Conservation (phyloP, 2,113 vertebrate species). For the Nothoprocta pentlandii region DNA sequence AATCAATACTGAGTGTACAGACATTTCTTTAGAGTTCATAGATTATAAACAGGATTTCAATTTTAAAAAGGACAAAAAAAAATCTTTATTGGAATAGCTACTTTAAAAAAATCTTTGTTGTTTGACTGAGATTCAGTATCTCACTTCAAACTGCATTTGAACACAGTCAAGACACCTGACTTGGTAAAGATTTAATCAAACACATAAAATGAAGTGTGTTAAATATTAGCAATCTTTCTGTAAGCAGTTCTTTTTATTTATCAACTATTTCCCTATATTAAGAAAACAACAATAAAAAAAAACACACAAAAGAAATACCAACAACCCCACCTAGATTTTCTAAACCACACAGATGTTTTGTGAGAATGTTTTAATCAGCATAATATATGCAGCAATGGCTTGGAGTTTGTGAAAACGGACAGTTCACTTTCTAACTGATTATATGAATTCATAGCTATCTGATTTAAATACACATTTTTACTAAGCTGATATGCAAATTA, state of each 20-base stretch:
- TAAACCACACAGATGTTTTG: not conserved
- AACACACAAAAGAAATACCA: not conserved
- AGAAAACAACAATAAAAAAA: not conserved
- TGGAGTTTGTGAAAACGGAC: not conserved
- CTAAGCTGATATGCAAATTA: not conserved
- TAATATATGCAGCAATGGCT: not conserved
- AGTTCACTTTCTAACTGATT: not conserved
- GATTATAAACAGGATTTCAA: conserved; percentile 36
- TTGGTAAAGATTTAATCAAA: not conserved
- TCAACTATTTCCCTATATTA: not conserved
- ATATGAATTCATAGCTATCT: not conserved
- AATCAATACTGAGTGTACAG: conserved; percentile 65
- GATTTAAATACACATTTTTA: not conserved
- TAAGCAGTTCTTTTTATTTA: not conserved
- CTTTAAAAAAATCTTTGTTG: not conserved
- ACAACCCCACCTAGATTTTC: not conserved
- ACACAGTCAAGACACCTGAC: not conserved
- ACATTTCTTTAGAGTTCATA: not conserved
- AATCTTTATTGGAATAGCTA: not conserved
- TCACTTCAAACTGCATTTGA: not conserved
- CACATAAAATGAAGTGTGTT: not conserved
- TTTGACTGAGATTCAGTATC: not conserved
- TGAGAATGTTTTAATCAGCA: not conserved
- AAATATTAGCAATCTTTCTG: not conserved
- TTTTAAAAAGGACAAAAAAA: not conserved